These are phyloP conservation scores for Dinocampus coccinellae DNA, from an alignment of 2,888 invertebrate genomes.

Conservation along the genomic window DNA sequence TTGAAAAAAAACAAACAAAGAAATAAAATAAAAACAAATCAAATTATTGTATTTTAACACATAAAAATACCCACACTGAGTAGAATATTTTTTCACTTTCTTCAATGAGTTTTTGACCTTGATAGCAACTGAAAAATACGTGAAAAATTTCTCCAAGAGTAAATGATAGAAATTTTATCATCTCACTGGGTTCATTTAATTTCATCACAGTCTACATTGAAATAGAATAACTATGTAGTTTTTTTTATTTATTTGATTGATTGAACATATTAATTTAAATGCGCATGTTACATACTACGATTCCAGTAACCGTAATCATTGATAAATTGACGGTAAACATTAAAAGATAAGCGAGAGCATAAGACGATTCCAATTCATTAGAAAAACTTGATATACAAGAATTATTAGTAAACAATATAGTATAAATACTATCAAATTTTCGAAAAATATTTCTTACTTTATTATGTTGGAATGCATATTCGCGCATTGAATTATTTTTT, in stretches of 20 bases:
- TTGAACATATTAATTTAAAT: not conserved
- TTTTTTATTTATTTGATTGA: not conserved
- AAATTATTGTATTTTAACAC: no score
- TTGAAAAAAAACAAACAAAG: no score
- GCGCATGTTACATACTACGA: slow-evolving; percentile 30
- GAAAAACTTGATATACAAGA: slow-evolving; percentile 34
- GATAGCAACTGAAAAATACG: slow-evolving; percentile 43
- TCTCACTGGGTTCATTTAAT: slow-evolving; percentile 30
- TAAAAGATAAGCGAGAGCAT: slow-evolving; percentile 34
- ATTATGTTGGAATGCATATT: not conserved
- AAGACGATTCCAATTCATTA: slow-evolving; percentile 31
- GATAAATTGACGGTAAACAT: slow-evolving; percentile 36
- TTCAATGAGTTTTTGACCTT: slow-evolving; percentile 42
- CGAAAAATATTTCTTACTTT: not conserved
- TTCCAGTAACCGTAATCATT: slow-evolving; percentile 41
- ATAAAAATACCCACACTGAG: slow-evolving; percentile 33
- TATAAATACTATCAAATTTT: not conserved
- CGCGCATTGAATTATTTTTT: not conserved
- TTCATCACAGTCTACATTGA: slow-evolving; percentile 37
- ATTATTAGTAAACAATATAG: not conserved
- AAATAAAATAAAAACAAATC: no score
- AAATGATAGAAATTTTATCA: slow-evolving; percentile 34
- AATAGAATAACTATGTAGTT: not conserved
- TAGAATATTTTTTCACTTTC: slow-evolving; percentile 33
- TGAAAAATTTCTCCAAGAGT: slow-evolving; percentile 37